Conservation (phyloP, 2,113 vertebrate species). For the Myrmecophaga tridactyla region DNA sequence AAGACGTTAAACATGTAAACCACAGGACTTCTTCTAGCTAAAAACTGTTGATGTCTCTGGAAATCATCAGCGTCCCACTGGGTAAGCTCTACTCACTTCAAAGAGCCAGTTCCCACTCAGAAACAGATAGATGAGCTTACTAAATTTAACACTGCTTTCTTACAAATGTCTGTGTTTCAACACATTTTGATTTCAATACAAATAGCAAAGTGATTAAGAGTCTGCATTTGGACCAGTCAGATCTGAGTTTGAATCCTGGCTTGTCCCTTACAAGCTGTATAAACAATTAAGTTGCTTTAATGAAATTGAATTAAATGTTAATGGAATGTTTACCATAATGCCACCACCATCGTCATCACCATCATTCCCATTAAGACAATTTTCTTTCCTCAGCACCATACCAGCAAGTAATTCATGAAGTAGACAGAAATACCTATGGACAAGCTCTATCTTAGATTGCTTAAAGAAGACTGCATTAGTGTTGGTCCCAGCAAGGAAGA, state of each 20-base stretch:
- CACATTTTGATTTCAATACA: not conserved
- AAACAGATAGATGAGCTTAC: not conserved
- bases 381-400: not conserved
- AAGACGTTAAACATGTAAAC: not conserved
- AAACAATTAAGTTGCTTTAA: not conserved
- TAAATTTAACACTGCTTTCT: not conserved
- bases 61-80: not conserved
- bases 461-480: not conserved
- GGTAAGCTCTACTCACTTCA: not conserved
- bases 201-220: not conserved
- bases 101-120: not conserved
- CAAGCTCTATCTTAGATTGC: not conserved
- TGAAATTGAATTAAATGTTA: not conserved
- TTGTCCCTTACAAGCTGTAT: not conserved
- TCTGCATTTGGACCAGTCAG: not conserved
- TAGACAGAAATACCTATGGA: not conserved
- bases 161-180: not conserved
- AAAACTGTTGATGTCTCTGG: not conserved
- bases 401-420: not conserved
- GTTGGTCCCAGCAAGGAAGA: not conserved
- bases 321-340: not conserved
- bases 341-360: not conserved
- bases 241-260: not conserved
- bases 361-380: not conserved
- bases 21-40: not conserved